Conservation (phyloP, 1,140 invertebrate species). For the Tetragonula clypearis region DNA sequence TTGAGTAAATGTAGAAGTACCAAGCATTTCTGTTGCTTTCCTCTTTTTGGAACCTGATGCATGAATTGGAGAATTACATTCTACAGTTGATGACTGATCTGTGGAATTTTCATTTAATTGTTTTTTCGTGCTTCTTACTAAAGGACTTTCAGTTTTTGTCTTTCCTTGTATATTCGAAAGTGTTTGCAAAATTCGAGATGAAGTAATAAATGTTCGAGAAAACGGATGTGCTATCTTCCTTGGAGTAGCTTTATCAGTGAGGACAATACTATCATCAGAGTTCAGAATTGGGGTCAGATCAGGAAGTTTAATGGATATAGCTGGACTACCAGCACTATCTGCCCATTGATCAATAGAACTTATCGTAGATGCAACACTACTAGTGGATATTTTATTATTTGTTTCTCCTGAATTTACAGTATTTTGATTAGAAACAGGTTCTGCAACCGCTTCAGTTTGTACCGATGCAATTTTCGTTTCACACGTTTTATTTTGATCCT, state of each 20-base stretch:
- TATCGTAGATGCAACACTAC: slow-evolving; percentile 61
- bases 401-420: background rate
- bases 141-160: slow-evolving; percentile 53
- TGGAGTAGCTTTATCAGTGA: slow-evolving; percentile 44
- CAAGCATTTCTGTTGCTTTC: slow-evolving; percentile 72
- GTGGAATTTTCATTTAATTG: slow-evolving; percentile 34
- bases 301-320: slow-evolving; percentile 70
- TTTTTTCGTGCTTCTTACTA: slow-evolving; percentile 38
- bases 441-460: slow-evolving; percentile 63
- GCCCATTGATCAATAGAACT: slow-evolving; percentile 77
- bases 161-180: slow-evolving; percentile 74
- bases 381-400: slow-evolving; percentile 57
- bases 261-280: slow-evolving; percentile 68
- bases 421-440: slow-evolving; percentile 2
- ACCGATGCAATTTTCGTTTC: slow-evolving; percentile 59
- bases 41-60: slow-evolving; percentile 70
- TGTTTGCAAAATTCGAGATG: slow-evolving; percentile 77
- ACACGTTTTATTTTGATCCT: slow-evolving; percentile 49
- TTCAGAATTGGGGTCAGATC: slow-evolving; percentile 65
- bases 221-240: slow-evolving; percentile 56
- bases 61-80: slow-evolving; percentile 22
- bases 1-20: slow-evolving; percentile 53
- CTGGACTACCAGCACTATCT: slow-evolving; percentile 69
- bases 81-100: slow-evolving; percentile 16
- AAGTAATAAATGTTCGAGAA: slow-evolving; percentile 76